Evolutionary conservation across 2,113 vertebrate species (phyloP).

Genomic region (Anser cygnoides): DNA sequence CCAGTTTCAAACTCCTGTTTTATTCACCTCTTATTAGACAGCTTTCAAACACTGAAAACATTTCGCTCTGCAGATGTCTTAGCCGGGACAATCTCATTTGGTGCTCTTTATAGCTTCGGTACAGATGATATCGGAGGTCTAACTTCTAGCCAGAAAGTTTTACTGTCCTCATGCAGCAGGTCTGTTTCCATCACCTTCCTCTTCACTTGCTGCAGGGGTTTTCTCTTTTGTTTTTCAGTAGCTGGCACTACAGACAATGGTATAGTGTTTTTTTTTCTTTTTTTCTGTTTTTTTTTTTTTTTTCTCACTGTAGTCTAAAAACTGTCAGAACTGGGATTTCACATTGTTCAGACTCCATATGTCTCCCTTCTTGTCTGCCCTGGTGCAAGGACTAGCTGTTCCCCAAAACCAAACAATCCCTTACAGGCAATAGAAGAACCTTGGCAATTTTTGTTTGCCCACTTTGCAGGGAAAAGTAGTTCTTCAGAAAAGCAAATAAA

Average conservation of each 20-base stretch:
- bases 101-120: neutral
- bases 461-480: constrained; percentile 7
- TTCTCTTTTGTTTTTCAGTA: neutral
- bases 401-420: neutral
- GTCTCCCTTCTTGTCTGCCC: neutral
- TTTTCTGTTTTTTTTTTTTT: neutral
- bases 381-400: neutral
- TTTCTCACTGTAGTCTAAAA: neutral
- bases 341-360: neutral
- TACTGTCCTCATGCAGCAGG: neutral
- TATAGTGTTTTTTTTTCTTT: neutral
- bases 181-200: neutral
- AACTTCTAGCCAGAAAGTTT: neutral
- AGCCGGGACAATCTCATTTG: neutral
- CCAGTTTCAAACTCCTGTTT: neutral
- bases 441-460: neutral
- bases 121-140: neutral
- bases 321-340: neutral
- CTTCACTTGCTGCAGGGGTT: neutral
- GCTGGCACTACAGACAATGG: neutral
- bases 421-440: neutral
- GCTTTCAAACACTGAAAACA: neutral
- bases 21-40: neutral
- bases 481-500: constrained; percentile 25
- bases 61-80: neutral